Evolutionary conservation across 2,888 invertebrate species (phyloP).

Genomic region (Augiades crinisus): DNA sequence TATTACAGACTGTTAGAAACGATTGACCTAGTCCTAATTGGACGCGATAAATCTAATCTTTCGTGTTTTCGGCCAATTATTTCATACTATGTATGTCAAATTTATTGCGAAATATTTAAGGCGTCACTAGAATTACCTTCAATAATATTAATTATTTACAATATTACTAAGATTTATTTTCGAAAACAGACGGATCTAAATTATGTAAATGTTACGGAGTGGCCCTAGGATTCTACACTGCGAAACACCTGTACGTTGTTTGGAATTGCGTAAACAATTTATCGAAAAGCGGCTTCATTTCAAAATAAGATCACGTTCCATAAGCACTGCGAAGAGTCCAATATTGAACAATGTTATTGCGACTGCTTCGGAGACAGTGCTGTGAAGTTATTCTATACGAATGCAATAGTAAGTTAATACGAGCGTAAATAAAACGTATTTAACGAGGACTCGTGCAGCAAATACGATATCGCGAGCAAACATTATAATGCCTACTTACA

Average conservation of each 20-base stretch:
- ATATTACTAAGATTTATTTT: no score
- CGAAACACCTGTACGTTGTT: slow-evolving; percentile 39
- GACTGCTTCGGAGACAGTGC: background rate
- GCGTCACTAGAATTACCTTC: no score
- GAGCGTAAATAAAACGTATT: slow-evolving; percentile 27
- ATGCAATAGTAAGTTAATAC: slow-evolving; percentile 26
- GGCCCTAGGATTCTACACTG: slow-evolving; percentile 27
- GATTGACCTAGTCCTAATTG: no score
- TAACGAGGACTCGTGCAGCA: slow-evolving; percentile 28
- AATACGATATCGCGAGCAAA: slow-evolving; percentile 31
- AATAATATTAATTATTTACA: no score
- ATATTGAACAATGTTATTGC: slow-evolving; percentile 30
- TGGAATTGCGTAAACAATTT: slow-evolving; percentile 35
- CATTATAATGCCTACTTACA: slow-evolving; percentile 5
- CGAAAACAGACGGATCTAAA: no score
- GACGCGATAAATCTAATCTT: no score
- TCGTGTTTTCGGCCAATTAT: no score
- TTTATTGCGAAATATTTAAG: no score
- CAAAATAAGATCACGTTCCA: slow-evolving; percentile 42
- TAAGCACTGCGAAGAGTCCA: slow-evolving; percentile 14
- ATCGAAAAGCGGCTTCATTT: slow-evolving; percentile 38
- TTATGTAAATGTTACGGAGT: no score
- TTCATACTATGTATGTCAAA: no score
- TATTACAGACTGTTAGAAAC: no score
- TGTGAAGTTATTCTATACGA: slow-evolving; percentile 11